Base-by-base conservation (phyloP, 2,113 vertebrate genomes). In the Acanthochromis polyacanthus region DNA sequence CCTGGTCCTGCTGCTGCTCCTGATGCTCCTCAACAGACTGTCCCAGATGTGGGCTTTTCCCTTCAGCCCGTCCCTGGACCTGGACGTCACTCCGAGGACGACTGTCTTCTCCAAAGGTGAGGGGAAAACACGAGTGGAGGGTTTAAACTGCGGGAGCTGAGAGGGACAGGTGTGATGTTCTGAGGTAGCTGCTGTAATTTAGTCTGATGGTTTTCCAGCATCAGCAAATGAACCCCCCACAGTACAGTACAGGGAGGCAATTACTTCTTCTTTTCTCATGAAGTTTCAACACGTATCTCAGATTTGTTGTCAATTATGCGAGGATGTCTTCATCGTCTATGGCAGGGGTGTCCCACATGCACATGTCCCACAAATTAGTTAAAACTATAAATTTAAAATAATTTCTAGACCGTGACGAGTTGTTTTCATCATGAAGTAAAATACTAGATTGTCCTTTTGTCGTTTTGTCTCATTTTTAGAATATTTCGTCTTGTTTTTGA, bases 1-100 rank as follows among this genome's bases (percentile, higher is more conserved):
- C 46, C 71, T 86, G 46, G 61, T 72, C 20, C 51, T 83, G n/a
- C 82, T 83, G 72, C 83, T 81, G 65, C 32, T 77, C 22, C 76
- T 92, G 73, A 58, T 89, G 53, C 58, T 85, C 64, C 55, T 85
- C 1, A 71, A 58, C 83, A 64, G 82, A 25, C 67, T 86, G 16
- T 78, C 85, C 8, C 81, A 85, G 46, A 48, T 90, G 46, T 85
- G 87, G 91, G 92, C 93, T 45, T 95, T 94, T 69, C 95, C 93
- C 60, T 95, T 95, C 81, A 94, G 92, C 83, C 90, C 95, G 0
- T 87, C 92, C 7, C 84, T 92, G 73, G 93, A 94, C 55, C 53
- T 95, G 80, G 94, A 95, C 16, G 90, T 93, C 84, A 94, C 87
- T 62, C 92, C 95, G 45, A 93, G 95, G 78, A 94, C 85, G 0